Percentiles rank a stretch among this genome's conserved stretches.
These are phyloP conservation scores for Melanophora roralis DNA, from an alignment of 2,888 invertebrate genomes.

Conservation along the genomic window DNA sequence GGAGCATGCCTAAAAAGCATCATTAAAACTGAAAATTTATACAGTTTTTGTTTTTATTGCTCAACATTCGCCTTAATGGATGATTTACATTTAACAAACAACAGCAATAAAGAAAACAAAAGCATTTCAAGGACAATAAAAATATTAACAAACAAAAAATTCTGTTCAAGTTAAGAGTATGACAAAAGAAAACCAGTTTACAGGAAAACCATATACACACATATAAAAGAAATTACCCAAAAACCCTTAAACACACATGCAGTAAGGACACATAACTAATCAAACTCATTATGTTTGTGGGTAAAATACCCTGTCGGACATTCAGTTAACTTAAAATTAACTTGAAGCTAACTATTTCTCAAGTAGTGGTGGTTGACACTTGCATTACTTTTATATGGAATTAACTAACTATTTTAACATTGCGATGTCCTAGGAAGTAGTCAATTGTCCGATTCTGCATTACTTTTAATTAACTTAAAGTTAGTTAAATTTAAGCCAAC, in stretches of 20 bases:
- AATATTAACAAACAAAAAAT: background rate
- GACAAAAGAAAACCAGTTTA: conserved; percentile 23
- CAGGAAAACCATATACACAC: background rate
- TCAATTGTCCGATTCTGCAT: too few species aligned
- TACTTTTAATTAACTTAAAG: too few species aligned
- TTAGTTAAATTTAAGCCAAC: too few species aligned
- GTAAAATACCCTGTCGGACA: too few species aligned
- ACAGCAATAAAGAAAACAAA: background rate
- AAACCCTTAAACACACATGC: conserved; percentile 25
- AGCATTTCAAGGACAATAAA: conserved; percentile 38
- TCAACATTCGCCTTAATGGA: conserved; percentile 33
- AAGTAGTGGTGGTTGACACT: too few species aligned
- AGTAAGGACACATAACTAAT: background rate
- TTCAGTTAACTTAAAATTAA: too few species aligned
- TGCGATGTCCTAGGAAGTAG: too few species aligned
- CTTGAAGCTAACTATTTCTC: too few species aligned
- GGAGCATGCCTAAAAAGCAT: conserved; percentile 10
- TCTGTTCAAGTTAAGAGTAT: background rate
- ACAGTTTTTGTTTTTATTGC: conserved; percentile 30
- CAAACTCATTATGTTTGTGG: conserved; percentile 37
- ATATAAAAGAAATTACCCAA: conserved; percentile 20
- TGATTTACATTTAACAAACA: conserved; percentile 43
- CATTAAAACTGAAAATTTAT: conserved; percentile 14
- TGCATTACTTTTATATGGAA: too few species aligned
- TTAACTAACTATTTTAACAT: too few species aligned